A percentile compares a stretch with the other conserved stretches of the same genome.
phyloP scores from a whole-genome alignment of 2,888 invertebrate species.

The Brenthis daphne region DNA sequence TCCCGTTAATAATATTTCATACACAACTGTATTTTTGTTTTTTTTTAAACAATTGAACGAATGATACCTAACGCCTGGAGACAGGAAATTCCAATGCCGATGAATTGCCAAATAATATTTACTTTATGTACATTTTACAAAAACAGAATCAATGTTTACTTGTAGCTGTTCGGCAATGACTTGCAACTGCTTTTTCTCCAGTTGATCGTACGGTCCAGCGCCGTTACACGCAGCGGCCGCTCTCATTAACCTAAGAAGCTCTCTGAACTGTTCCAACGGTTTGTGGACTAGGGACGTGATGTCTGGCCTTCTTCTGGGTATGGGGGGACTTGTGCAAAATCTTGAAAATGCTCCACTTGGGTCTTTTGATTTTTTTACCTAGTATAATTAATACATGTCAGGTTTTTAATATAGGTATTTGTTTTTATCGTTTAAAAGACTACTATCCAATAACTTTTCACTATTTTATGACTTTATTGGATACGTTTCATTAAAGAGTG shows the following conservation, averaged over 20 bases:
- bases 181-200: conserved; percentile 76
- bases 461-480: too few relatives aligned
- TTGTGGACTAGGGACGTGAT: conserved; percentile 92
- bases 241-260: conserved; percentile 72
- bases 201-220: conserved; percentile 71
- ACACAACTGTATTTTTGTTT: too few relatives aligned
- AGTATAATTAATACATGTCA: conserved; percentile 1
- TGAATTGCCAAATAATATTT: too few relatives aligned
- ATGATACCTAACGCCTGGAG: too few relatives aligned
- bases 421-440: too few relatives aligned
- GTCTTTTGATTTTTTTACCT: conserved; percentile 87
- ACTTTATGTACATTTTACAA: too few relatives aligned
- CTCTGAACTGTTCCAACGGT: conserved; percentile 88
- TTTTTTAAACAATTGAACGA: too few relatives aligned
- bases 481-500: too few relatives aligned
- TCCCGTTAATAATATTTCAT: too few relatives aligned
- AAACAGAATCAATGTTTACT: conserved; percentile 47
- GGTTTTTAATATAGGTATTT: too few relatives aligned
- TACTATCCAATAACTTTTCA: too few relatives aligned
- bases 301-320: conserved; percentile 91
- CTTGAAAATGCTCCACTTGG: conserved; percentile 90
- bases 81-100: too few relatives aligned
- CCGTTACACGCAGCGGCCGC: conserved; percentile 67
- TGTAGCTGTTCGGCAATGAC: conserved; percentile 75
- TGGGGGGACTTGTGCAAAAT: conserved; percentile 90